A percentile compares a stretch with the other conserved stretches of the same genome.
Conservation (phyloP, 2,888 invertebrate species). For the Lasioglossum morio region DNA sequence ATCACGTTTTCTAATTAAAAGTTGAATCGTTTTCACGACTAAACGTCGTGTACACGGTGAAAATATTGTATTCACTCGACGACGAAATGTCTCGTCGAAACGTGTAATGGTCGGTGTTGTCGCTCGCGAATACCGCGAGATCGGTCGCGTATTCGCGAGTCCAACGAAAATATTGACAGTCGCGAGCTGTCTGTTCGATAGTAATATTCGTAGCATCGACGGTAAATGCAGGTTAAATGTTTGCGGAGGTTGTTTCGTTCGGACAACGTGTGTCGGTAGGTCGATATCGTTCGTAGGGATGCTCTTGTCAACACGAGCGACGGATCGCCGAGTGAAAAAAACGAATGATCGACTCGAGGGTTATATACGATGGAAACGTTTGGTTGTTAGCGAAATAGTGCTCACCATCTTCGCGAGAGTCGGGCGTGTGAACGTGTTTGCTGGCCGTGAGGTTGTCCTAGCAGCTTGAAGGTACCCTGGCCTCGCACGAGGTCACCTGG, state of each 20-base stretch:
- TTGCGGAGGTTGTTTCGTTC: background rate
- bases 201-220: conserved; percentile 19
- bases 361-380: conserved; percentile 50
- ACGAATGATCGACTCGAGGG: conserved; percentile 37
- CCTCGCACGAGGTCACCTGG: conserved; percentile 78
- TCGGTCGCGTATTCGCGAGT: background rate
- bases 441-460: conserved; percentile 65
- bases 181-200: conserved; percentile 26
- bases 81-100: background rate
- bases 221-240: conserved; percentile 28
- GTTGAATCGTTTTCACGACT: background rate
- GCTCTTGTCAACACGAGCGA: background rate
- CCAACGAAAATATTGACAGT: conserved; percentile 63
- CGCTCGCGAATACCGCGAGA: background rate
- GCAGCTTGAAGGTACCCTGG: conserved; percentile 73
- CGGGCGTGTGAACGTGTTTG: conserved; percentile 73
- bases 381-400: conserved; percentile 42
- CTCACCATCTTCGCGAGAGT: conserved; percentile 80
- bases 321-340: conserved; percentile 9
- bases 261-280: background rate
- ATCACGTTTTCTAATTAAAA: background rate
- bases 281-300: background rate
- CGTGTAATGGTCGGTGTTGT: background rate
- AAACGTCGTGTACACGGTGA: background rate
- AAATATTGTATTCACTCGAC: background rate